A percentile compares a stretch with the other conserved stretches of the same genome.
phyloP scores from a whole-genome alignment of 2,113 vertebrate genomes.

The Murina feae region DNA sequence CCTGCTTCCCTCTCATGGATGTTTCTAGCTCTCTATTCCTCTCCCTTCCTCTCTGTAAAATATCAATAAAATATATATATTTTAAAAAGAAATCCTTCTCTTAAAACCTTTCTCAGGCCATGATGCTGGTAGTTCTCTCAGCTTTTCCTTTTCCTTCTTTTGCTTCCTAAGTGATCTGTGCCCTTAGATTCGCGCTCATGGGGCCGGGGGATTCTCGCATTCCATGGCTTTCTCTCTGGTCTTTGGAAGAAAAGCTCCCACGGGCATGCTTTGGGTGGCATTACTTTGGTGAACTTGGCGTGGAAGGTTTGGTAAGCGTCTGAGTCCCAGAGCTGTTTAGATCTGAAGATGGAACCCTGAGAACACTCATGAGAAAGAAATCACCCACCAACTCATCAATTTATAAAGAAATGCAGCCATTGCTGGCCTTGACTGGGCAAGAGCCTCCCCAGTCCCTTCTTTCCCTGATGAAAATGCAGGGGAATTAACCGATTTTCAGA shows the following conservation, averaged over 20 bases:
- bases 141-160: neutral
- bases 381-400: neutral
- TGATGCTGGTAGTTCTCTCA: neutral
- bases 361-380: neutral
- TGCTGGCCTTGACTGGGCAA: neutral
- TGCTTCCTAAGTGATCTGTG: neutral
- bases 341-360: neutral
- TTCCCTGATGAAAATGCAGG: neutral
- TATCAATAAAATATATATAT: no score
- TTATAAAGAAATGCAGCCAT: neutral
- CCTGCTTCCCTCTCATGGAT: no score
- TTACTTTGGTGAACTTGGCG: neutral
- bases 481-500: neutral
- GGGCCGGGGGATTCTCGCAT: accelerated
- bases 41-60: no score
- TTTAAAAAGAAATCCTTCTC: no score
- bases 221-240: neutral
- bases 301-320: neutral
- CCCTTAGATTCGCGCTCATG: neutral
- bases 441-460: no score
- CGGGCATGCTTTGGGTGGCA: no score
- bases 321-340: neutral
- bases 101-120: neutral
- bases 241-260: neutral
- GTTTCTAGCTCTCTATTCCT: no score